A percentile compares a stretch with the other conserved stretches of the same genome.
Evolutionary conservation across 2,888 invertebrate species (phyloP).

Genomic region (Uropetala carovei): DNA sequence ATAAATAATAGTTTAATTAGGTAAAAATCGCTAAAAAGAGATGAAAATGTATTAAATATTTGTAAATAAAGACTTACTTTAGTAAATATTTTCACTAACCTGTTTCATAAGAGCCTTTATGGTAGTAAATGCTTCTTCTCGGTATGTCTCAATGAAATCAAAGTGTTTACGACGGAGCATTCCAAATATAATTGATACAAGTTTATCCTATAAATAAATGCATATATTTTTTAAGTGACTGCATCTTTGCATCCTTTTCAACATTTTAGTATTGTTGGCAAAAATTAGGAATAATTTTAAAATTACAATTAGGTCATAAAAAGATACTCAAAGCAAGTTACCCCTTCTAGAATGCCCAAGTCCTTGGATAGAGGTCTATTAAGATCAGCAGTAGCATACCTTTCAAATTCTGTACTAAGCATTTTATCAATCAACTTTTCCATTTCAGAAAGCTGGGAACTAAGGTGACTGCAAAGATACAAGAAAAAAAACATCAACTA

Average conservation of each 20-base stretch:
- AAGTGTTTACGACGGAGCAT: slow-evolving; percentile 91
- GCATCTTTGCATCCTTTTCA: slow-evolving; percentile 9
- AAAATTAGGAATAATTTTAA: not conserved
- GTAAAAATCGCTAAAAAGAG: too few species aligned
- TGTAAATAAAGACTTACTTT: too few species aligned
- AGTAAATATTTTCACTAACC: slow-evolving; percentile 73
- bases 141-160: slow-evolving; percentile 90
- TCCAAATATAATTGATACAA: slow-evolving; percentile 92
- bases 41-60: too few species aligned
- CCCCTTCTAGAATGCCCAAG: slow-evolving; percentile 81
- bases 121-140: slow-evolving; percentile 92
- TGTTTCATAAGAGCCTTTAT: slow-evolving; percentile 93
- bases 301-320: not conserved
- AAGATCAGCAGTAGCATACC: slow-evolving; percentile 93
- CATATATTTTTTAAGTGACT: slow-evolving; percentile 67
- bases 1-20: too few species aligned
- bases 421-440: slow-evolving; percentile 97
- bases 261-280: not conserved
- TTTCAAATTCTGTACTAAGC: slow-evolving; percentile 95
- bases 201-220: slow-evolving; percentile 82
- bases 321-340: slow-evolving; percentile 70
- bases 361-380: slow-evolving; percentile 86
- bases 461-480: slow-evolving; percentile 85
- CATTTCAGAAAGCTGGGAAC: slow-evolving; percentile 97
- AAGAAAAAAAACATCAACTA: not conserved